Base-by-base conservation (phyloP, 2,797 vertebrate genomes). In the Cossypha dichroa region DNA sequence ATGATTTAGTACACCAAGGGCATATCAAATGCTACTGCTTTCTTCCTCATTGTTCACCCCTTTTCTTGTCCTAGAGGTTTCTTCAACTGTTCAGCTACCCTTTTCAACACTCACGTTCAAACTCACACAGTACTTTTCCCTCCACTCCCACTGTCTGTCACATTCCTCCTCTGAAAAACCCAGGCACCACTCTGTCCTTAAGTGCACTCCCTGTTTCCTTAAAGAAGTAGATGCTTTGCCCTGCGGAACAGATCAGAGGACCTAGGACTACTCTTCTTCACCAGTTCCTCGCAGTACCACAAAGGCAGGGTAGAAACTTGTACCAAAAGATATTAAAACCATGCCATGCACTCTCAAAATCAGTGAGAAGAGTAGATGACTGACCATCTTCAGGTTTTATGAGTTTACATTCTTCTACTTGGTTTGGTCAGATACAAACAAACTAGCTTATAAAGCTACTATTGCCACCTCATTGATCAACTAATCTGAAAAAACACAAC, bases 121-220 rank as follows among this genome's bases (percentile, higher is more conserved):
- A 64, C 12, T 64, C 29, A 43, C 6, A 31, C 3, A 25, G 34
- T 22, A 54, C 14, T 16, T 22, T 31, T 22, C 18, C 11, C 29
- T 38, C 28, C 15, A 9, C 6, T 90, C 20, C 22, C 38, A 14
- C 10, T 0, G 0, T 41, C 55, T 13, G 3, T 21, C 40, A 38
- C 2, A 2, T 10, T n/a, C 21, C 19, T 56, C 19, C n/a, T 68
- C 13, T 40, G 25, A 72, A 51, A 80, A 90, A 8, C 28, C 58
- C 19, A 21, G 51, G 26, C 13, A 73, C 2, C 0, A 0, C 43
- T 67, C 66, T 54, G 34, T 60, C n/a, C 25, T 38, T 22, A 45
- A 45, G 13, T 34, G 15, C 31, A 56, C 18, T 25, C 58, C 18
- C 11, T 1, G 0, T 46, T 67, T 64, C 54, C 58, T 79, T 48